Evolutionary conservation across 2,113 vertebrate species (phyloP).

Genomic region (Paracanthobrama guichenoti): DNA sequence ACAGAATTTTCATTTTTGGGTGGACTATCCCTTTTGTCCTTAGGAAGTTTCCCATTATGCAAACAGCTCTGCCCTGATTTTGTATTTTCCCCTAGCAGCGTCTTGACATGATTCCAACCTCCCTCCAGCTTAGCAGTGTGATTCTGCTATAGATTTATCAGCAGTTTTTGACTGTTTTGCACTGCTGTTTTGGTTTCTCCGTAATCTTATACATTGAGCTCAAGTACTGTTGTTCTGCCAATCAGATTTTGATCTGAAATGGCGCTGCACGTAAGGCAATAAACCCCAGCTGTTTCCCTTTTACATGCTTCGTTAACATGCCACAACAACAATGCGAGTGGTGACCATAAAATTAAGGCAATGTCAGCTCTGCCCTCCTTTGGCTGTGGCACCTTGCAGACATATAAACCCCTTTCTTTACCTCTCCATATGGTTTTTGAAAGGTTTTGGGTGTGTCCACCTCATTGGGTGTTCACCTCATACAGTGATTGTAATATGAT

Average conservation of each 20-base stretch:
- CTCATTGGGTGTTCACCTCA: constrained; percentile 30
- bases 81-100: neutral
- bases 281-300: constrained; percentile 24
- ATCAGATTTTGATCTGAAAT: constrained; percentile 4
- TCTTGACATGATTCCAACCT: neutral
- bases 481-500: constrained; percentile 47
- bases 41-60: neutral
- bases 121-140: neutral
- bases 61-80: neutral
- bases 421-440: neutral
- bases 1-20: neutral
- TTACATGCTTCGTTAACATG: constrained; percentile 20
- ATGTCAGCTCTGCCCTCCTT: neutral
- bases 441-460: constrained; percentile 33
- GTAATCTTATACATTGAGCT: neutral
- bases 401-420: neutral
- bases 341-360: neutral
- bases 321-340: neutral
- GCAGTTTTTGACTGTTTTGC: neutral
- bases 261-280: neutral
- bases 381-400: constrained; percentile 10
- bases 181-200: neutral
- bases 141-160: neutral
- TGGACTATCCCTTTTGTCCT: neutral
- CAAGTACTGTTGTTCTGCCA: neutral